Evolutionary conservation across 2,113 vertebrate genomes (phyloP).

Genomic region (Atrichornis clamosus): DNA sequence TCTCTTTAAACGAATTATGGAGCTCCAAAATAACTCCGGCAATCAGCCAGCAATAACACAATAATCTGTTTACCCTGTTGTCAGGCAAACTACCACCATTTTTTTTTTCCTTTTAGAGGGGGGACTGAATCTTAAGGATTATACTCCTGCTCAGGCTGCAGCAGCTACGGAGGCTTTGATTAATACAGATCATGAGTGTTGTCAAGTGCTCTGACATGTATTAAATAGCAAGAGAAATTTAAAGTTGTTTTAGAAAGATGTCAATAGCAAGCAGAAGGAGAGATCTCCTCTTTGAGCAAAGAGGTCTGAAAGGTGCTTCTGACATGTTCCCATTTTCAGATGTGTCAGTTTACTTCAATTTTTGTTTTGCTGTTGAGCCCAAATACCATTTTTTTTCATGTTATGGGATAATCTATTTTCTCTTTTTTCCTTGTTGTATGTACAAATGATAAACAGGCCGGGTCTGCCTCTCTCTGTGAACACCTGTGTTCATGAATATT

Average conservation of each 20-base stretch:
- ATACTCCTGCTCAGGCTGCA: constrained; percentile 6
- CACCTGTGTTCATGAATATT: not conserved
- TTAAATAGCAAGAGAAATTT: constrained; percentile 51
- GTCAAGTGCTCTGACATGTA: constrained; percentile 50
- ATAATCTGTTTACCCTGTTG: constrained; percentile 83
- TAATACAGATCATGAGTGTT: constrained; percentile 56
- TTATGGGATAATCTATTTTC: not conserved
- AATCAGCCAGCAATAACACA: constrained; percentile 84
- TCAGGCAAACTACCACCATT: constrained; percentile 72
- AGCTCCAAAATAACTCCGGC: constrained; percentile 83
- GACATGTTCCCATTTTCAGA: not conserved
- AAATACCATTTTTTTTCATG: not conserved
- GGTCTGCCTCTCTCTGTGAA: not conserved
- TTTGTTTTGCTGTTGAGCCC: not conserved
- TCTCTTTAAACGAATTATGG: constrained; percentile 94
- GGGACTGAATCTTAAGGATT: constrained; percentile 52
- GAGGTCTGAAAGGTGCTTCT: not conserved
- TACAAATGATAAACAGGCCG: not conserved
- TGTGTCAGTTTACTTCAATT: not conserved
- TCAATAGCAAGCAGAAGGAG: not conserved
- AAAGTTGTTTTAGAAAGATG: constrained; percentile 8
- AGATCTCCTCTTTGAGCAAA: not conserved
- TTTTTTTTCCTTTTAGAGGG: not conserved
- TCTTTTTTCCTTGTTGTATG: not conserved
- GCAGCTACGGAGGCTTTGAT: constrained; percentile 48